Conservation (phyloP, 1,140 invertebrate species). For the Papilio dardanus region DNA sequence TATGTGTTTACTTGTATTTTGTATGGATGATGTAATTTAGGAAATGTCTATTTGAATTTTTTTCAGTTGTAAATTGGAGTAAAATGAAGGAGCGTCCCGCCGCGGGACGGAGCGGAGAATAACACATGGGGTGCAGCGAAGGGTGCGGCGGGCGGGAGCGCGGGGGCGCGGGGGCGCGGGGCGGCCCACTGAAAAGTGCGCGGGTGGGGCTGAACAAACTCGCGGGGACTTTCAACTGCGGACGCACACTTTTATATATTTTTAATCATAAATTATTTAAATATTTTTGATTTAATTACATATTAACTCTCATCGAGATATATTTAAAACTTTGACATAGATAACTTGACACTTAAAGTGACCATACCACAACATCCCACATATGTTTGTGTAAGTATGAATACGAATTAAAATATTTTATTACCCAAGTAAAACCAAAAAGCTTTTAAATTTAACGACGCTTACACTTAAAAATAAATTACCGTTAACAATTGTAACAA, state of each 20-base stretch:
- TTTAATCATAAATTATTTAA: not conserved
- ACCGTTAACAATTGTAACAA: conserved; percentile 22
- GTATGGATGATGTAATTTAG: conserved; percentile 49
- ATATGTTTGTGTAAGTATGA: not conserved
- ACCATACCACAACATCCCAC: not conserved
- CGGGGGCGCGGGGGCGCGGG: conserved; percentile 64
- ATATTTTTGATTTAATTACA: not conserved
- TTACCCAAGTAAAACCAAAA: not conserved
- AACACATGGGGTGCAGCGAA: conserved; percentile 82
- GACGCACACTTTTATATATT: conserved; percentile 43
- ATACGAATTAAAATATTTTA: not conserved
- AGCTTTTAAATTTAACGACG: conserved; percentile 20
- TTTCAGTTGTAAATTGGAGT: conserved; percentile 81
- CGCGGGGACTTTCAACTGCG: conserved; percentile 75
- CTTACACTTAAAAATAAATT: conserved; percentile 20
- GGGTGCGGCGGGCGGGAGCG: conserved; percentile 72
- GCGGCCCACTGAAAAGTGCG: conserved; percentile 80
- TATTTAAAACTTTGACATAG: not conserved
- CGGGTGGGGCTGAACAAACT: conserved; percentile 81
- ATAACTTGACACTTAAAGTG: not conserved
- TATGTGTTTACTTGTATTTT: not conserved
- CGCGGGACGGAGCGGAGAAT: conserved; percentile 78
- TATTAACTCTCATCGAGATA: not conserved
- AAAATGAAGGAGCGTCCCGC: conserved; percentile 80
- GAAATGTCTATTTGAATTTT: conserved; percentile 77